A percentile compares a stretch with the other conserved stretches of the same genome.
Evolutionary conservation across 2,113 vertebrate genomes (phyloP).

Genomic region (Cebus imitator): DNA sequence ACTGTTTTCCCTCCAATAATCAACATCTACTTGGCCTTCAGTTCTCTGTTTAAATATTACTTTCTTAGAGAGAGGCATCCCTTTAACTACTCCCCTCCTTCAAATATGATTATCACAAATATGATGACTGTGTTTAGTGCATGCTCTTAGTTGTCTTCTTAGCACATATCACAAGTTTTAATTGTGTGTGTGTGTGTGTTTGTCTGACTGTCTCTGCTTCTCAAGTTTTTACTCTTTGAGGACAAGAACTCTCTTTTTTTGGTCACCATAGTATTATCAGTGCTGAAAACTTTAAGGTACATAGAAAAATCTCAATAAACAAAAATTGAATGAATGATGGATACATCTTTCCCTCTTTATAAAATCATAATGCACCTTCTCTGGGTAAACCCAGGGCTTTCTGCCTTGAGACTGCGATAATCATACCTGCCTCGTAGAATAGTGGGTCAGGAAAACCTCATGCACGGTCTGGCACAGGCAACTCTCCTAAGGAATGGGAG

Average conservation of each 20-base stretch:
- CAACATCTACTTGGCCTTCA: not conserved
- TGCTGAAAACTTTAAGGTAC: not conserved
- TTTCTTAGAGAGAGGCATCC: not conserved
- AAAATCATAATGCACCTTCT: not conserved
- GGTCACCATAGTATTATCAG: not conserved
- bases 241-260: not conserved
- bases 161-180: not conserved
- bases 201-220: not conserved
- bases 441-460: not conserved
- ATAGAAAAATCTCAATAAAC: not conserved
- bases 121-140: not conserved
- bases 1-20: not conserved
- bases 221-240: not conserved
- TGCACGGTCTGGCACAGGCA: not conserved
- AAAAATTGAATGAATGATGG: not conserved
- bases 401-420: not conserved
- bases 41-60: not conserved
- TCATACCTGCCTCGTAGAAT: not conserved
- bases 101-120: not conserved
- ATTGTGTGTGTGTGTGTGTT: not conserved
- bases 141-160: not conserved
- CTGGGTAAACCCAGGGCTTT: not conserved
- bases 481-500: not conserved
- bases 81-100: not conserved
- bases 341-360: not conserved